Evolutionary conservation across 2,113 vertebrate species (phyloP).

Genomic region (Xenotilapia caudafasciata): DNA sequence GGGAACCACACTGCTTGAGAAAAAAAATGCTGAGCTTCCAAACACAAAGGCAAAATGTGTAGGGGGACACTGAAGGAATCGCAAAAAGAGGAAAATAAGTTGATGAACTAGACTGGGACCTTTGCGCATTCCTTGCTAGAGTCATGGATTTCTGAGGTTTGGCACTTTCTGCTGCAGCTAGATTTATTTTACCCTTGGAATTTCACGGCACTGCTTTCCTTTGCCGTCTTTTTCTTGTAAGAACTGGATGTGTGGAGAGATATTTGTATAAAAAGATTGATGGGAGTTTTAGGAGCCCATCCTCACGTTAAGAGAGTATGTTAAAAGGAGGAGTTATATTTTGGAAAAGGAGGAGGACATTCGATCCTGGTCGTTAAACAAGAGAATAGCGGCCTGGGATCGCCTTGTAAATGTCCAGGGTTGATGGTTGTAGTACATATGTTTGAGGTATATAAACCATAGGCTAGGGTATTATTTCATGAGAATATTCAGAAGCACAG

Average conservation of each 20-base stretch:
- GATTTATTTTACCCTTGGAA: conserved; percentile 59
- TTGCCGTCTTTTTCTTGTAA: conserved; percentile 11
- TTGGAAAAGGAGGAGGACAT: conserved; percentile 29
- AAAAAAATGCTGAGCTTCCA: neutral
- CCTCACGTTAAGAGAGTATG: conserved; percentile 7
- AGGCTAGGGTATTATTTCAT: neutral
- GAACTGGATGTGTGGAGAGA: conserved; percentile 2
- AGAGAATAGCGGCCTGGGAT: conserved; percentile 26
- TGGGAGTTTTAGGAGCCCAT: conserved; percentile 36
- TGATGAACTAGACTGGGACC: conserved; percentile 23
- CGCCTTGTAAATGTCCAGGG: conserved; percentile 50
- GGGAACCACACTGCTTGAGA: neutral
- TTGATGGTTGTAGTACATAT: conserved; percentile 37
- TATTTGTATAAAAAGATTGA: conserved; percentile 45
- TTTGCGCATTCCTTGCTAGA: conserved; percentile 37
- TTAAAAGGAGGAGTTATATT: conserved; percentile 23
- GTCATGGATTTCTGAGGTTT: conserved; percentile 63
- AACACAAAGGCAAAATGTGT: conserved; percentile 16
- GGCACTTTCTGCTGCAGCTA: conserved; percentile 42
- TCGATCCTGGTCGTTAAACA: conserved; percentile 47
- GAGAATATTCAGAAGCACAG: neutral
- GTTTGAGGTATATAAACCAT: conserved; percentile 14
- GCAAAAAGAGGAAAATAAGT: conserved; percentile 8
- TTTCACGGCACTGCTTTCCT: conserved; percentile 13
- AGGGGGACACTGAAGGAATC: neutral